Base-by-base conservation (phyloP, 2,797 vertebrate species). In the Echiichthys vipera region DNA sequence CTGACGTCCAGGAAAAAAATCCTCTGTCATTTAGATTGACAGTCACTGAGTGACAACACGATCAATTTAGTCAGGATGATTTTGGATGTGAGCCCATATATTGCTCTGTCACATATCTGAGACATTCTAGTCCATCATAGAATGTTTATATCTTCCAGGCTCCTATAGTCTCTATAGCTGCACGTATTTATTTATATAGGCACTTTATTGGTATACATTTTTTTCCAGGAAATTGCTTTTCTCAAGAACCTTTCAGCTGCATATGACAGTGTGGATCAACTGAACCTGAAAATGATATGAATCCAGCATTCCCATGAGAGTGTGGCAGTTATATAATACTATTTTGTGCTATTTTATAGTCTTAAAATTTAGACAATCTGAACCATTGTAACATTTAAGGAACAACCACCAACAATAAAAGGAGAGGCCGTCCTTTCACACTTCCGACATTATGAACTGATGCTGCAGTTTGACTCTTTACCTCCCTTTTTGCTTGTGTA, bases 1-100 rank as follows among this genome's bases (percentile, higher is more conserved):
- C 34, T 49, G 7, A 56, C 40, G 36, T 63, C 46, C 62, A 80
- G 56, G 56, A 55, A 56, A 58, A n/a, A 13, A n/a, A 45, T 65
- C 63, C 18, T 27, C 14, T 42, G 29, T 29, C 47, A 59, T 64
- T 53, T 47, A 65, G 70, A 78, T 18, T 29, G 61, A 72, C 50
- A 66, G 27, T 56, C 17, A 25, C 50, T 29, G 64, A 77, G 46
- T 49, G 64, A 68, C 46, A 69, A 40, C 53, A 42, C 9, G 34
- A 66, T 76, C 54, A 30, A 2, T 62, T 45, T 17, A 55, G 13
- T 73, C 49, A 20, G 66, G 37, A 49, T 39, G 34, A 57, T 46
- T 76, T 63, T 51, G 40, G 37, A 72, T 71, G 43, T 5, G 7
- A 53, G 27, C 42, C 34, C 42, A 27, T 55, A 9, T 27, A 25